Evolutionary conservation across 2,888 invertebrate genomes (phyloP).

Genomic region (Spodoptera picta): DNA sequence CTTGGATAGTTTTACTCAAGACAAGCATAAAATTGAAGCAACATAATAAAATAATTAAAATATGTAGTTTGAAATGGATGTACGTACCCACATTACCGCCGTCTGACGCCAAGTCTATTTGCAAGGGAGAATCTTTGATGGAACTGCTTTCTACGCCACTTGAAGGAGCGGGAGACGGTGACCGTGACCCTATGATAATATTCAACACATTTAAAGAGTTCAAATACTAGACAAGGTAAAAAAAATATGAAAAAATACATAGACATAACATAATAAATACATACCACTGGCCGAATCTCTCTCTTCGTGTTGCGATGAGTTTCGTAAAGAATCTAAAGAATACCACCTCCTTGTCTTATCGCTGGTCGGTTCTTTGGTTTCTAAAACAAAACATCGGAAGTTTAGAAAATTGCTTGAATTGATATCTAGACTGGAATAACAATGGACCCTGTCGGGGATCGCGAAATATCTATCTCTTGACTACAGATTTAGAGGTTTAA

Average conservation of each 20-base stretch:
- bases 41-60: too few relatives aligned
- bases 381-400: conserved; percentile 57
- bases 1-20: conserved; percentile 7
- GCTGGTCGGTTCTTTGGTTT: conserved; percentile 77
- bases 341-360: conserved; percentile 81
- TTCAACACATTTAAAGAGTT: background rate
- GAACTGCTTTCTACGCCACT: conserved; percentile 95
- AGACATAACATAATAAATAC: too few relatives aligned
- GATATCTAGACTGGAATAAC: too few relatives aligned
- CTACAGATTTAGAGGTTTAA: too few relatives aligned
- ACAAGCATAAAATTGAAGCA: conserved; percentile 26
- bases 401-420: too few relatives aligned
- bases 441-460: too few relatives aligned
- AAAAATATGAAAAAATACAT: conserved; percentile 31
- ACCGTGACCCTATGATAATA: conserved; percentile 89
- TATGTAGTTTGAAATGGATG: background rate
- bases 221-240: background rate
- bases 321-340: conserved; percentile 82
- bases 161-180: conserved; percentile 96
- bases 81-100: conserved; percentile 87
- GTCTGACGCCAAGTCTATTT: conserved; percentile 93
- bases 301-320: conserved; percentile 78
- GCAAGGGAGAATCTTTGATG: conserved; percentile 93
- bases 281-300: conserved; percentile 85
- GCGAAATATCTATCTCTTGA: too few relatives aligned